Evolutionary conservation across 1,140 invertebrate species (phyloP).

Genomic region (Palaemon carinicauda): DNA sequence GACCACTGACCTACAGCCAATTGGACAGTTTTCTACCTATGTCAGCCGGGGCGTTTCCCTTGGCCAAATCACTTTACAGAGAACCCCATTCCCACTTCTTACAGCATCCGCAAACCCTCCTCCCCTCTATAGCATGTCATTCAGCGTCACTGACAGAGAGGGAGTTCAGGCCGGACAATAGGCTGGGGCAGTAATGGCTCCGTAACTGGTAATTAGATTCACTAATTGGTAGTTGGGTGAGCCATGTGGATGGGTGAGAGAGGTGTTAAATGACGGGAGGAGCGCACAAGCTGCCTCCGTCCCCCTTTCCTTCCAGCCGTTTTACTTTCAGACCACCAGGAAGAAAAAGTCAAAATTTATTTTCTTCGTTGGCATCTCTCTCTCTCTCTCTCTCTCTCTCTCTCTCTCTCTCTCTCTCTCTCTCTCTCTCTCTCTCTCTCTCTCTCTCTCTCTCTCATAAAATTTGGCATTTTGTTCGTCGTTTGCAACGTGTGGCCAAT

Average conservation of each 20-base stretch:
- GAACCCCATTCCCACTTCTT: background rate
- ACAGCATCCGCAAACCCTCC: background rate
- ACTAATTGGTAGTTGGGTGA: background rate
- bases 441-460: too few relatives aligned
- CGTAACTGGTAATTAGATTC: conserved; percentile 2
- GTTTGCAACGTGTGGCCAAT: too few relatives aligned
- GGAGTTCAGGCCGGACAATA: background rate
- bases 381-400: too few relatives aligned
- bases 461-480: too few relatives aligned
- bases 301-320: background rate
- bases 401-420: too few relatives aligned
- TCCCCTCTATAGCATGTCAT: too few relatives aligned
- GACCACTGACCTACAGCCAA: background rate
- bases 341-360: background rate
- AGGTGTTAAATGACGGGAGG: conserved; percentile 13
- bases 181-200: background rate
- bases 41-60: background rate
- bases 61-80: too few relatives aligned
- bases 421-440: too few relatives aligned
- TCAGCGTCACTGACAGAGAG: background rate
- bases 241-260: background rate
- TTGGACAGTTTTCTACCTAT: background rate
- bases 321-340: background rate
- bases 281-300: background rate
- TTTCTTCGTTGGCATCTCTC: too few relatives aligned